A percentile compares a stretch with the other conserved stretches of the same genome.
phyloP scores from a whole-genome alignment of 2,113 vertebrate species.

The Speoplatyrhinus poulsoni region DNA sequence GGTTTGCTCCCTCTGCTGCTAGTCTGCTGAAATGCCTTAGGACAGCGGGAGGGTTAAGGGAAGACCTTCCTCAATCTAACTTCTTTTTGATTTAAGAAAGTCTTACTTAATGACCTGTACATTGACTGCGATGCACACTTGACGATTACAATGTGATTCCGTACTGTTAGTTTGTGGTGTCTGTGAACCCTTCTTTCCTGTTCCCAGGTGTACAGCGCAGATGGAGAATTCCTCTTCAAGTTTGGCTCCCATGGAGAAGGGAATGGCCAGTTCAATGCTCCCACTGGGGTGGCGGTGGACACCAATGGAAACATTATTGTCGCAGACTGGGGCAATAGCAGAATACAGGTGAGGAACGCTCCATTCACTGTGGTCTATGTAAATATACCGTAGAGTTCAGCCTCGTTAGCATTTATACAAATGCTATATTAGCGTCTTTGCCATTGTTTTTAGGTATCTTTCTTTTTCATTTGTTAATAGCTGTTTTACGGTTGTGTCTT shows the following conservation, averaged over 20 bases:
- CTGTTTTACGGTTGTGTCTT: too few relatives aligned
- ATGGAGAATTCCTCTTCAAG: constrained; percentile 94
- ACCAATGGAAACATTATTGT: constrained; percentile 95
- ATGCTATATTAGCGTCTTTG: too few relatives aligned
- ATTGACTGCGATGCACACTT: too few relatives aligned
- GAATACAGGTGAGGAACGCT: constrained; percentile 84
- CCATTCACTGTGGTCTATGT: not conserved
- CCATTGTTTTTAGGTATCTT: too few relatives aligned
- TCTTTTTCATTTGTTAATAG: not conserved
- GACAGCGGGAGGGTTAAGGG: too few relatives aligned
- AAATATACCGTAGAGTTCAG: not conserved
- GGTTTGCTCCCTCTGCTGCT: too few relatives aligned
- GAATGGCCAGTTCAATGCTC: constrained; percentile 96
- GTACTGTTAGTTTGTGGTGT: not conserved
- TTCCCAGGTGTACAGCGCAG: constrained; percentile 90
- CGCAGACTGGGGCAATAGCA: constrained; percentile 97
- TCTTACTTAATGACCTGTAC: too few relatives aligned
- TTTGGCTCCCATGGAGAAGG: constrained; percentile 96
- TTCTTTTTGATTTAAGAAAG: too few relatives aligned
- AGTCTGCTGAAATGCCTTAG: too few relatives aligned
- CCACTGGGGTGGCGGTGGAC: constrained; percentile 92
- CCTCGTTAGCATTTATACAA: not conserved
- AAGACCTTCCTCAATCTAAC: too few relatives aligned
- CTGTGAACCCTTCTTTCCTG: not conserved
- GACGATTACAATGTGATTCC: too few relatives aligned